Evolutionary conservation across 1,140 invertebrate species (phyloP), one percentile per base, ranked within the genome.

Genomic region (Pseudomyrmex gracilis): DNA sequence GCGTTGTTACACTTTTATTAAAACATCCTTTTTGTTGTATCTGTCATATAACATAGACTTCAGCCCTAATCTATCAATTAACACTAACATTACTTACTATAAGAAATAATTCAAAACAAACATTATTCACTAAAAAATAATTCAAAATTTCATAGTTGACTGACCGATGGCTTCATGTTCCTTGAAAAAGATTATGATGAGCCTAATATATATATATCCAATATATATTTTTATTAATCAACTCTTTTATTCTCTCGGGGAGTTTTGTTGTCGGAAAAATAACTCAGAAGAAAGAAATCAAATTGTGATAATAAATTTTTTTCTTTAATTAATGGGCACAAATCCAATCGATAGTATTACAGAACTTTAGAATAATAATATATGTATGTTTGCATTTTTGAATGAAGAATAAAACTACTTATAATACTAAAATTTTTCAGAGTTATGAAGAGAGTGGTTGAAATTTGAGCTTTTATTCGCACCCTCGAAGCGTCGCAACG

Each of bases 401-500:
- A 45, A 58, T 68, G 43, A 55, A 47, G 22, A 53, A 58, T 17
- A 15, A 70, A n/a, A n/a, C n/a, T 53, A 20, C 20, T 4, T 43
- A 22, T 12, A 53, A 68, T 47, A 78, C 57, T 24, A 20, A 43
- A 24, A 47, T 17, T 10, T 15, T 58, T 34, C 34, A 34, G 34
- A 12, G 12, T n/a, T 22, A 55, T 68, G 64, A 78, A 78, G 70
- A 58, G 51, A 10, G 17, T 43, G 9, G 13, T 51, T 78, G 15
- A 86, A 87, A 66, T 85, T 87, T 82, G 60, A 67, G 43, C 53
- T 20, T 64, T 53, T 73, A 53, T 49, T 34, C 10, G 49, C 34
- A 24, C 70, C 49, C 76, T 76, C 45, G 53, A 70, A 83, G 63
- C 80, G 80, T 78, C 82, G 57, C 76, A 73, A 82, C 20, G 82